Base-by-base conservation (phyloP, 2,113 vertebrate genomes). In the Sebastes fasciatus region DNA sequence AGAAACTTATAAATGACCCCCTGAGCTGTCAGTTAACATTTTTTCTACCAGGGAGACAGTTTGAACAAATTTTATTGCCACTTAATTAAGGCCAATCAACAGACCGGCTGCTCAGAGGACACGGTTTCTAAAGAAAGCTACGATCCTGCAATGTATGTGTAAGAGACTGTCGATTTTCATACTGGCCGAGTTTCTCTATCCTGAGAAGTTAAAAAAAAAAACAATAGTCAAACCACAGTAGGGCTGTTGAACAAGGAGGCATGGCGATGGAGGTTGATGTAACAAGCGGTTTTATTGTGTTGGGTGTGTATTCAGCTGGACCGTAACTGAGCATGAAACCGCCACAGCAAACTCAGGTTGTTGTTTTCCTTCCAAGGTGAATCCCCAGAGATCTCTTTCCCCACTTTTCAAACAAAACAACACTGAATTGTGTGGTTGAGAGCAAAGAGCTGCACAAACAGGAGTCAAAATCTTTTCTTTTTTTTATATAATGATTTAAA, bases 251-350 rank as follows among this genome's bases (percentile, higher is more conserved):
- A 71, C 71, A 64, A 66, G 61, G 55, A 73, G 72, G 26, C 42
- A 12, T 46, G 2, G 60, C 19, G 54, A 52, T 26, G 21, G 57
- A 57, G 52, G 67, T n/a, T 64, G 63, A 48, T 14, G 64, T 26
- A 69, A 84, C 70, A 54, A 62, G 74, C 63, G 26, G 55, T 23
- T 71, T 63, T 40, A 26, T 49, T n/a, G 68, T 45, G 77, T 51
- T 75, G 62, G 26, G 66, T 82, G 82, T 69, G 52, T 5, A 23
- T 77, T 84, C 48, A 68, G 10, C 19, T 5, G 54, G 85, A 60
- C 64, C 21, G 54, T 76, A 77, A 80, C 73, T 66, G 48, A 82
- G 76, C 54, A 80, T 48, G 60, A 70, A 82, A 80, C 77, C 58
- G 34, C 61, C 48, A 65, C 42, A 76, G 77, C 77, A 54, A 72